phyloP scores from a whole-genome alignment of 2,113 vertebrate genomes.

The Cairina moschata region DNA sequence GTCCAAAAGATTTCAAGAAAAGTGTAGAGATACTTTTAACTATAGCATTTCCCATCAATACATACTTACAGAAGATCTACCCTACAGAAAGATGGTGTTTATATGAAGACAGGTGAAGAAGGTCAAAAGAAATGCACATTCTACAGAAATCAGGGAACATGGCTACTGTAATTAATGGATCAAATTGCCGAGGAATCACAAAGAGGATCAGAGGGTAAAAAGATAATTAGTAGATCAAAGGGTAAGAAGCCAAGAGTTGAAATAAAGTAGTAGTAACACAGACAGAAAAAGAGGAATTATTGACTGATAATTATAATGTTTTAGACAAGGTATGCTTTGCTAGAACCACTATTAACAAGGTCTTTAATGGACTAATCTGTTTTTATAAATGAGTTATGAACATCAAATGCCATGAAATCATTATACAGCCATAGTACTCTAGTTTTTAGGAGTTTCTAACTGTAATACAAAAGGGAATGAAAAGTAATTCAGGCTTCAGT shows the following conservation, averaged over 20 bases:
- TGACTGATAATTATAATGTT: slow-evolving; percentile 58
- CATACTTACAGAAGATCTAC: background rate
- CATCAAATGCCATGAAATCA: background rate
- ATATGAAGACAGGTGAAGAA: background rate
- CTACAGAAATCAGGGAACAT: background rate
- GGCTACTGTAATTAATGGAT: slow-evolving; percentile 54
- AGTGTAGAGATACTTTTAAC: slow-evolving; percentile 5
- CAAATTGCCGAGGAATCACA: slow-evolving; percentile 42
- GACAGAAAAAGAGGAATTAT: slow-evolving; percentile 54
- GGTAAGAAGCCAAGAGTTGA: slow-evolving; percentile 20
- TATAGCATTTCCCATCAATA: background rate
- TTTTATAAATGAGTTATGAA: slow-evolving; percentile 2
- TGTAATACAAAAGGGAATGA: background rate
- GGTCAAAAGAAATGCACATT: slow-evolving; percentile 8
- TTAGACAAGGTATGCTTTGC: slow-evolving; percentile 7
- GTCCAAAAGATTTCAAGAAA: background rate
- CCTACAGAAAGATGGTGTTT: background rate
- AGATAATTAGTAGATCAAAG: slow-evolving; percentile 67
- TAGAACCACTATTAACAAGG: slow-evolving; percentile 30
- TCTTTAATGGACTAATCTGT: slow-evolving; percentile 29
- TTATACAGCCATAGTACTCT: background rate
- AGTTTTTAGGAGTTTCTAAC: background rate
- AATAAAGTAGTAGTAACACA: slow-evolving; percentile 33
- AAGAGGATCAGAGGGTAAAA: slow-evolving; percentile 56
- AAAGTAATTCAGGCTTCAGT: background rate